These are phyloP conservation scores for Drosophila cardini DNA, from an alignment of 1,140 invertebrate species.

Conservation along the genomic window DNA sequence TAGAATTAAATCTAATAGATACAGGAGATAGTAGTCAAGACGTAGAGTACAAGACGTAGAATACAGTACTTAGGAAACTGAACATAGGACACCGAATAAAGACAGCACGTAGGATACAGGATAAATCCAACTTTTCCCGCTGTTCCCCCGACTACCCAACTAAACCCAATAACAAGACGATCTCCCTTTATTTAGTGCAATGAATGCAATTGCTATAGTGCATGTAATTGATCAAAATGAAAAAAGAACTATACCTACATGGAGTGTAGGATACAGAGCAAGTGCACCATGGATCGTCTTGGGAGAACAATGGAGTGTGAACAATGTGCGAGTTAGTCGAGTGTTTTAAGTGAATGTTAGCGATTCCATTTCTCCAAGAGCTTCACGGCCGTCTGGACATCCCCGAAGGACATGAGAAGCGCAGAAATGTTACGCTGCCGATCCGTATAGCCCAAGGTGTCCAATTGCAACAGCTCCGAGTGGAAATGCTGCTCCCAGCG, in stretches of 20 bases:
- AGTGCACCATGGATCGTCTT: slow-evolving; percentile 10
- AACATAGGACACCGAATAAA: too few relatives aligned
- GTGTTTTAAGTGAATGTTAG: slow-evolving; percentile 11
- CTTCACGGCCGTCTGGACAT: slow-evolving; percentile 47
- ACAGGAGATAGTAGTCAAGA: too few relatives aligned
- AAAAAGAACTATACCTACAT: neutral
- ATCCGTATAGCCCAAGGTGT: slow-evolving; percentile 47
- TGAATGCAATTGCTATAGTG: slow-evolving; percentile 22
- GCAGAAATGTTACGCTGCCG: slow-evolving; percentile 48
- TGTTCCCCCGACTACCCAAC: too few relatives aligned
- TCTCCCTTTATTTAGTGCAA: slow-evolving; percentile 4
- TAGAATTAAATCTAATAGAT: too few relatives aligned
- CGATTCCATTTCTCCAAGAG: slow-evolving; percentile 59
- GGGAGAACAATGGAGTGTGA: neutral
- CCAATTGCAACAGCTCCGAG: slow-evolving; percentile 39
- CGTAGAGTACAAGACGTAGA: too few relatives aligned
- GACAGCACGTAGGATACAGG: too few relatives aligned
- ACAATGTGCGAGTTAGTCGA: slow-evolving; percentile 3
- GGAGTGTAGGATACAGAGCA: slow-evolving; percentile 12
- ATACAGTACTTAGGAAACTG: too few relatives aligned
- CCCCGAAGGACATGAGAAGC: slow-evolving; percentile 48
- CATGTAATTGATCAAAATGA: neutral
- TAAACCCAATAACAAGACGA: neutral
- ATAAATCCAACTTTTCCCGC: too few relatives aligned
- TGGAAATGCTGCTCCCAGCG: slow-evolving; percentile 39